These are phyloP conservation scores for Cardinalis cardinalis DNA, from an alignment of 2,113 vertebrate genomes.

Conservation along the genomic window DNA sequence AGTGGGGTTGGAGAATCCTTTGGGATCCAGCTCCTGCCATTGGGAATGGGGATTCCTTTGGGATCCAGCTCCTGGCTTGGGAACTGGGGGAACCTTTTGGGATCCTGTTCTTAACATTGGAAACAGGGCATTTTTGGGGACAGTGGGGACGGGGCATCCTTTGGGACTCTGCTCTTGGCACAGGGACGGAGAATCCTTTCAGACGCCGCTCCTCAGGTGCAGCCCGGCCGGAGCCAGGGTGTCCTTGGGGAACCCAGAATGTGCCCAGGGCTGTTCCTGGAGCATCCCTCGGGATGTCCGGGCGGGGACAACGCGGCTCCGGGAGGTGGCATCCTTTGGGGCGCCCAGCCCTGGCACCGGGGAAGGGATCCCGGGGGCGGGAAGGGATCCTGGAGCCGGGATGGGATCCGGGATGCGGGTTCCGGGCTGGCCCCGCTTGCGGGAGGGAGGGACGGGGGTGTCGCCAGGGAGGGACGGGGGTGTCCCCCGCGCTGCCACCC, in stretches of 20 bases:
- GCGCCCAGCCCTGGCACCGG: accelerated
- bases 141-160: accelerated
- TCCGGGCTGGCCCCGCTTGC: background rate
- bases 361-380: background rate
- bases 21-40: background rate
- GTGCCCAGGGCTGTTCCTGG: background rate
- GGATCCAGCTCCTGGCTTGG: accelerated
- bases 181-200: background rate
- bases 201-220: background rate
- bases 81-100: too few relatives aligned
- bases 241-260: background rate
- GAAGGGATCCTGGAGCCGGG: background rate
- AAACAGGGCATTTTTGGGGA: background rate
- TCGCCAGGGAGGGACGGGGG: background rate
- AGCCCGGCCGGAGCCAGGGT: accelerated
- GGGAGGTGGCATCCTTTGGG: background rate
- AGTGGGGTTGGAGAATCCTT: accelerated
- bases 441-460: too few relatives aligned
- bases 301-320: background rate
- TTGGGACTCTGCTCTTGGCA: background rate
- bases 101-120: background rate
- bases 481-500: background rate
- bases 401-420: background rate
- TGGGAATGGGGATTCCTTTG: accelerated
- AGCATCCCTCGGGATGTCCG: background rate